Evolutionary conservation across 2,888 invertebrate genomes (phyloP).

Genomic region (Microdon myrmicae): DNA sequence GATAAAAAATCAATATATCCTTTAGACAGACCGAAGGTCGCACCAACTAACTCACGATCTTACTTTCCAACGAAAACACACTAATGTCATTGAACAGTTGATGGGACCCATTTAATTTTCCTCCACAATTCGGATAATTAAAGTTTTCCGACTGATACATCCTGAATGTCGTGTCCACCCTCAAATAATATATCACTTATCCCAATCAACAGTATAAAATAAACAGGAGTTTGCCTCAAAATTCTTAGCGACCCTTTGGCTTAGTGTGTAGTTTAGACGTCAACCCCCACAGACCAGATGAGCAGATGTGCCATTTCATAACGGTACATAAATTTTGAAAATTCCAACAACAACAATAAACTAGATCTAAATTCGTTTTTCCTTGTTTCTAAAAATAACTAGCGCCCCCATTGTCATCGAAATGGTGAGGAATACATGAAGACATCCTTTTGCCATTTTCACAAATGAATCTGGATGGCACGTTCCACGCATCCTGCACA

Average conservation of each 20-base stretch:
- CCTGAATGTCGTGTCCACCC: conserved; percentile 38
- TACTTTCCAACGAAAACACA: no score
- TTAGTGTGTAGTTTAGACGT: conserved; percentile 21
- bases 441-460: conserved; percentile 41
- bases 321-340: conserved; percentile 50
- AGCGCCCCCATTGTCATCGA: conserved; percentile 19
- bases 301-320: conserved; percentile 48
- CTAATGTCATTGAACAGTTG: no score
- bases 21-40: neutral
- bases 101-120: no score
- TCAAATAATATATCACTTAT: conserved; percentile 41
- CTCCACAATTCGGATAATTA: conserved; percentile 7
- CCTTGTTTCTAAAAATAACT: conserved; percentile 45
- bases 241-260: no score
- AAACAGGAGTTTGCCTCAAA: conserved; percentile 13
- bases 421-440: neutral
- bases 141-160: conserved; percentile 14
- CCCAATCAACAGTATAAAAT: conserved; percentile 22
- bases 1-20: conserved; percentile 30
- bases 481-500: no score
- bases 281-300: neutral
- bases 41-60: no score
- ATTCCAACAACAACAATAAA: no score
- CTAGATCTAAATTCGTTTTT: conserved; percentile 46
- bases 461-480: conserved; percentile 38